Base-by-base conservation (phyloP, 2,888 invertebrate species). In the Dicroscelio sp. region DNA sequence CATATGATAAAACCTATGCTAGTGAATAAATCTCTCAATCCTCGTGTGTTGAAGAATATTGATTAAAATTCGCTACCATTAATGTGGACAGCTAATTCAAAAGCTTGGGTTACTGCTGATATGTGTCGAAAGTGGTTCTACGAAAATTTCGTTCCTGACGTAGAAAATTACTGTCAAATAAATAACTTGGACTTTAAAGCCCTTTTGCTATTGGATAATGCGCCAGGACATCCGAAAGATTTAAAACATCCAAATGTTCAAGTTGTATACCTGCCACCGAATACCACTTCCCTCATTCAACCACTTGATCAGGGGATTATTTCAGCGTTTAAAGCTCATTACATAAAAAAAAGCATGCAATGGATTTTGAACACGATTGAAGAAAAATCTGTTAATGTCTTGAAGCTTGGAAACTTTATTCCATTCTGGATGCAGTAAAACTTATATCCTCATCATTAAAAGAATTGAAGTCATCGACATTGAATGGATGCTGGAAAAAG, bases 241-340 rank as follows among this genome's bases (percentile, higher is more conserved):
- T 83, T 93, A 85, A 67, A 92, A 76, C 93, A 94, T 89, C 93
- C 92, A 87, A 94, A 92, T 65, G 90, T 94, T 43, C 69, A 93
- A 92, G 65, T 93, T 88, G 84, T 90, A 55, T 92, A 90, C 82
- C 95, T 93, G 92, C 91, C 94, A 92, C 94, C 93, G 30, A 95
- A 95, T 92, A 95, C 94, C n/a, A 94, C 93, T 79, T 93, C 93
- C 67, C 75, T 95, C 27, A n/a, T 95, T 71, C 94, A 95, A 92
- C 94, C 94, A 71, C 71, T 95, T 85, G 93, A 95, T 88, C 94
- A 95, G 92, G 94, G 94, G 69, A 94, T 95, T 79, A 95, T 94
- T 88, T 86, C 94, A 87, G 93, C 94, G 65, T 95, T 95, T 90
- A 95, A 95, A 86, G 92, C 93, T 65, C 90, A 94, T 63, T 95